Evolutionary conservation across 2,888 invertebrate genomes (phyloP).

Genomic region (Octodonta nipae): DNA sequence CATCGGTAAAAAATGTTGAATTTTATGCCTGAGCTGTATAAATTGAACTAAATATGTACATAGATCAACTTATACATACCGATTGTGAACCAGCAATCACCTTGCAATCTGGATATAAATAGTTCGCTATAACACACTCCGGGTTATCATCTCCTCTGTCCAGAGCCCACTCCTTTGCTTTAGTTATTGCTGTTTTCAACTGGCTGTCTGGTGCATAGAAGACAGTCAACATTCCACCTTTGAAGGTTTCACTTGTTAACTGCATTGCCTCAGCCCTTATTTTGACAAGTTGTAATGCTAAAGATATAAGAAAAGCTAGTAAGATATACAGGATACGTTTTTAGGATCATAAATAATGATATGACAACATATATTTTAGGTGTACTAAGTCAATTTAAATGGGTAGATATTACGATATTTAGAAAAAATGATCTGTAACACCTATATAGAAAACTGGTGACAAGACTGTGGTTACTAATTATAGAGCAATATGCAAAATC

Average conservation of each 20-base stretch:
- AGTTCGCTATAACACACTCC: slow-evolving; percentile 65
- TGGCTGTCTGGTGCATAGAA: slow-evolving; percentile 60
- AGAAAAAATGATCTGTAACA: too few species aligned
- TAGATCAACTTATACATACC: slow-evolving; percentile 39
- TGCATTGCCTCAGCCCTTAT: slow-evolving; percentile 83
- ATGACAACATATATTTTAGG: too few species aligned
- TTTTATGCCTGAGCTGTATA: too few species aligned
- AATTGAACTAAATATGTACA: too few species aligned
- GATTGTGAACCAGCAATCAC: slow-evolving; percentile 72
- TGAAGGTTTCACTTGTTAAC: slow-evolving; percentile 56
- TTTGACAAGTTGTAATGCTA: slow-evolving; percentile 60
- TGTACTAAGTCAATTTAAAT: too few species aligned
- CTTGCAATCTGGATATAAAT: slow-evolving; percentile 75
- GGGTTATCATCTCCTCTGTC: slow-evolving; percentile 50
- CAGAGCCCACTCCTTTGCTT: slow-evolving; percentile 55
- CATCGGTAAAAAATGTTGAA: too few species aligned
- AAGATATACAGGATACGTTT: too few species aligned
- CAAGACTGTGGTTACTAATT: too few species aligned
- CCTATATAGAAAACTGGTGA: too few species aligned
- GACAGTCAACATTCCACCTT: slow-evolving; percentile 75
- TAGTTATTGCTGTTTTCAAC: slow-evolving; percentile 47
- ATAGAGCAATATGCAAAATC: too few species aligned
- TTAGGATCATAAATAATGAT: too few species aligned
- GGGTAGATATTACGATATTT: too few species aligned
- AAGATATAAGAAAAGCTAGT: slow-evolving; percentile 4